phyloP scores from a whole-genome alignment of 2,888 invertebrate genomes.

The Drosophila subquinaria region DNA sequence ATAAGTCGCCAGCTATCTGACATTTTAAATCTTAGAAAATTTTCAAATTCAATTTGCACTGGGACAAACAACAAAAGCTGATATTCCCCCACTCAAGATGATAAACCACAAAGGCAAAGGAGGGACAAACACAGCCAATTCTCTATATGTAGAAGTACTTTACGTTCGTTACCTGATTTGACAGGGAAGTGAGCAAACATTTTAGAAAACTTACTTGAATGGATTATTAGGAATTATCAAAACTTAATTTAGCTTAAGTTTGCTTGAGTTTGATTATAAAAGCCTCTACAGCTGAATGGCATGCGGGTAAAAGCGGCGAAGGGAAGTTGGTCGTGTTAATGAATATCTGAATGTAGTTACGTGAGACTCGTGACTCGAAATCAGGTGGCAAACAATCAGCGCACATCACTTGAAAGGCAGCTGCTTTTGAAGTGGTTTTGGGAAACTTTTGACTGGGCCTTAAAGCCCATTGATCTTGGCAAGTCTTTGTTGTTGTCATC shows the following conservation, averaged over 20 bases:
- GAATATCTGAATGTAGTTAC: slow-evolving; percentile 41
- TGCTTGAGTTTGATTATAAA: slow-evolving; percentile 40
- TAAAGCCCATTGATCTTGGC: slow-evolving; percentile 76
- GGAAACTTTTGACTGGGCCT: slow-evolving; percentile 63
- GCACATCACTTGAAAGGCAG: slow-evolving; percentile 62
- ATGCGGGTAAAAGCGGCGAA: slow-evolving; percentile 54
- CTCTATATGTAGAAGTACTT: slow-evolving; percentile 2
- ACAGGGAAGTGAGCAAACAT: slow-evolving; percentile 74
- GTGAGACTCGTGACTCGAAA: slow-evolving; percentile 20
- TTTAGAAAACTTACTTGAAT: slow-evolving; percentile 77
- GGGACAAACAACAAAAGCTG: slow-evolving; percentile 63
- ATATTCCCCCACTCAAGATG: slow-evolving; percentile 11
- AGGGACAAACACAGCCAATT: slow-evolving; percentile 10
- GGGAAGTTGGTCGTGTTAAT: slow-evolving; percentile 33
- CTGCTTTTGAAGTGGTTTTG: slow-evolving; percentile 77
- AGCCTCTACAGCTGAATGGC: slow-evolving; percentile 25
- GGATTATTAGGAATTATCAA: slow-evolving; percentile 83
- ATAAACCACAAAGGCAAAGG: slow-evolving; percentile 27
- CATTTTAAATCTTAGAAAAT: slow-evolving; percentile 70
- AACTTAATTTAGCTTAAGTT: slow-evolving; percentile 81
- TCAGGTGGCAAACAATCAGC: slow-evolving; percentile 72
- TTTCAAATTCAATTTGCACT: slow-evolving; percentile 76
- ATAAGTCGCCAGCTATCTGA: slow-evolving; percentile 63
- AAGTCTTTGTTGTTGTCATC: slow-evolving; percentile 67
- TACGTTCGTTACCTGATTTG: slow-evolving; percentile 50